phyloP scores from a whole-genome alignment of 2,888 invertebrate species.

The Scaptomyza tumidula region DNA sequence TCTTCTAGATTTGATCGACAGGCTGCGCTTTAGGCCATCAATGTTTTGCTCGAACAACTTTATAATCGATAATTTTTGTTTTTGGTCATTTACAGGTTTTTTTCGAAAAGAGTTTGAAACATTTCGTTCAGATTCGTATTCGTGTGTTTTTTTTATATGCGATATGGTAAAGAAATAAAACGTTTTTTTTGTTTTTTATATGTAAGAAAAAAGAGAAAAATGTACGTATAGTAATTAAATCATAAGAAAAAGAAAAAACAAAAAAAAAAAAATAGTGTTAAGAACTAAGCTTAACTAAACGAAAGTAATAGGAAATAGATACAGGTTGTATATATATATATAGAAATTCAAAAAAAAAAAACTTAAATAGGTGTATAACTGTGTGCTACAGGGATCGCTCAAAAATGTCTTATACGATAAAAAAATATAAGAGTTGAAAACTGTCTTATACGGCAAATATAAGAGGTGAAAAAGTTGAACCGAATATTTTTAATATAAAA shows the following conservation, averaged over 20 bases:
- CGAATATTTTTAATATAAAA: too few relatives aligned
- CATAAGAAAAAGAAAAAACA: conserved; percentile 18
- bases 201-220: conserved; percentile 76
- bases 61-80: conserved; percentile 11
- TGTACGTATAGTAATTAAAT: conserved; percentile 37
- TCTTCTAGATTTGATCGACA: conserved; percentile 90
- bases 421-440: too few relatives aligned
- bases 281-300: conserved; percentile 8
- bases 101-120: conserved; percentile 43
- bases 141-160: conserved; percentile 12
- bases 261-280: conserved; percentile 2
- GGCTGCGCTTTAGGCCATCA: conserved; percentile 92
- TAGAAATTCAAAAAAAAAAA: background rate
- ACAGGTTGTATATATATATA: too few relatives aligned
- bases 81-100: conserved; percentile 58
- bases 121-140: conserved; percentile 31
- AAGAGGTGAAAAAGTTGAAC: too few relatives aligned
- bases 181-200: conserved; percentile 40
- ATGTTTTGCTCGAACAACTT: conserved; percentile 95
- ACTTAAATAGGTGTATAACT: background rate
- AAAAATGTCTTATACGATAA: background rate
- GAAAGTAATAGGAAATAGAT: conserved; percentile 14
- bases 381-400: conserved; percentile 13
- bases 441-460: too few relatives aligned
- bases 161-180: conserved; percentile 28